These are phyloP conservation scores for Agrotis exclamationis DNA, from an alignment of 2,888 invertebrate genomes.

Conservation along the genomic window DNA sequence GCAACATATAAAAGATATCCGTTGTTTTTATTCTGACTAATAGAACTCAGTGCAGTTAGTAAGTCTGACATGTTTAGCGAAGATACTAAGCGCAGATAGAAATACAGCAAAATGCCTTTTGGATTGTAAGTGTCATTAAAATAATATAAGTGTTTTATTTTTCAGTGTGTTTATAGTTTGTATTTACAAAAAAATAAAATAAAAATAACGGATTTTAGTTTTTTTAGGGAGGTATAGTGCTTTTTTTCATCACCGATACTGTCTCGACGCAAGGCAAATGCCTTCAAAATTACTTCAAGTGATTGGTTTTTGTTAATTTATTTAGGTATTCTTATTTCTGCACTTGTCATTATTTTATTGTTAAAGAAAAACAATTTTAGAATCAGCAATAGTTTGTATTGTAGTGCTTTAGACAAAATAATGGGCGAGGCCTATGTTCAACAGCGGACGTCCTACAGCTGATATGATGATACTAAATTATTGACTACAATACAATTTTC, in stretches of 20 bases:
- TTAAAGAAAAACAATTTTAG: neutral
- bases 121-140: conserved; percentile 76
- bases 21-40: conserved; percentile 51
- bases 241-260: too few relatives aligned
- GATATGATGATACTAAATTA: too few relatives aligned
- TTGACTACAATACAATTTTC: neutral
- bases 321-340: neutral
- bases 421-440: too few relatives aligned
- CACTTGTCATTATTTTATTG: neutral
- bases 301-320: neutral
- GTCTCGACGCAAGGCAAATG: too few relatives aligned
- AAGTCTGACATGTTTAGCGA: conserved; percentile 52
- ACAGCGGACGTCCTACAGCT: too few relatives aligned
- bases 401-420: too few relatives aligned
- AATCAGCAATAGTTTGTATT: too few relatives aligned
- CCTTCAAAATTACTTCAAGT: neutral
- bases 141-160: conserved; percentile 1
- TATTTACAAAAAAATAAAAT: neutral
- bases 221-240: too few relatives aligned
- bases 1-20: conserved; percentile 67
- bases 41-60: conserved; percentile 38
- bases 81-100: conserved; percentile 34
- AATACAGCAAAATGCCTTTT: conserved; percentile 72
- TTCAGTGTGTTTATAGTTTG: neutral
- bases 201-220: too few relatives aligned